A percentile compares a stretch with the other conserved stretches of the same genome.
Evolutionary conservation across 2,888 invertebrate genomes (phyloP).

Genomic region (Liopterus haemorrhoidalis): DNA sequence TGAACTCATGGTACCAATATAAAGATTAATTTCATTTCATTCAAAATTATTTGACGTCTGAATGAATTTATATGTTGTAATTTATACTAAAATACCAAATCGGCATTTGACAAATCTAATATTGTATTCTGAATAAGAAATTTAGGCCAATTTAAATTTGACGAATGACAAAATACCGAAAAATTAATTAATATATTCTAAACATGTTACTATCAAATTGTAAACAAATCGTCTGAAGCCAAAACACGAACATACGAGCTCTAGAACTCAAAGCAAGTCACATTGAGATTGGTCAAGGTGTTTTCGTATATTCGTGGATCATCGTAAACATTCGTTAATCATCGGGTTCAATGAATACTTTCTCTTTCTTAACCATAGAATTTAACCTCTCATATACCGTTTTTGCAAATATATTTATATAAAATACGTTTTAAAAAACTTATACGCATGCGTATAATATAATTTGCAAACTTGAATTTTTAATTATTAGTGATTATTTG

Average conservation of each 20-base stretch:
- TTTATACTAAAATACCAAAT: too few relatives aligned
- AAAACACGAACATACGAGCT: constrained; percentile 6
- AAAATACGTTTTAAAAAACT: neutral
- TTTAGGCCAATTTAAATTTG: too few relatives aligned
- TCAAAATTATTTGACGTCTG: too few relatives aligned
- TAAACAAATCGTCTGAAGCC: constrained; percentile 10
- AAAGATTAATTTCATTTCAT: too few relatives aligned
- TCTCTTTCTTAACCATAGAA: constrained; percentile 10
- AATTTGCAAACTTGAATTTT: neutral
- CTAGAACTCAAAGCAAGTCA: constrained; percentile 38
- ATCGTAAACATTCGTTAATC: neutral
- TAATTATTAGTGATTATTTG: too few relatives aligned
- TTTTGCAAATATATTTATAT: neutral
- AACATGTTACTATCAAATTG: constrained; percentile 9
- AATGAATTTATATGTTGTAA: too few relatives aligned
- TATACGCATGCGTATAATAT: neutral
- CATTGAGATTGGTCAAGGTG: constrained; percentile 47
- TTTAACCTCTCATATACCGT: neutral
- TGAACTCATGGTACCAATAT: too few relatives aligned
- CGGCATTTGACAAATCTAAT: too few relatives aligned
- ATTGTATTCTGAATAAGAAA: too few relatives aligned
- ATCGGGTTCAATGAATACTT: constrained; percentile 4
- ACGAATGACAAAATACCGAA: too few relatives aligned
- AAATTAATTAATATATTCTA: too few relatives aligned
- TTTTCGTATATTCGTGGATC: constrained; percentile 4